Conservation (phyloP, 2,113 vertebrate species). For the Catharus fuscescens region DNA sequence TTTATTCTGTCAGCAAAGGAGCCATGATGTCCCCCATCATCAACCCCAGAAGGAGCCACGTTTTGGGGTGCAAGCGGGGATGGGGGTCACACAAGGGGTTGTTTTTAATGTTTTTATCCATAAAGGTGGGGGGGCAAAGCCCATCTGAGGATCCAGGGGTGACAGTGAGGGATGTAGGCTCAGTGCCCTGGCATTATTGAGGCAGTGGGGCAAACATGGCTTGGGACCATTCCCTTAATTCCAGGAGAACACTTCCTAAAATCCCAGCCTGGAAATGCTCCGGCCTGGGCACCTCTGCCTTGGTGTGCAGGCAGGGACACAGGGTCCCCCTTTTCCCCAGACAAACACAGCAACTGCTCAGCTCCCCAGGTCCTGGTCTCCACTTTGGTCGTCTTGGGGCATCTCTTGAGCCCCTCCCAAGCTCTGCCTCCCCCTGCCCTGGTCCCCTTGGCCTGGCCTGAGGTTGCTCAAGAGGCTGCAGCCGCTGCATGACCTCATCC, state of each 20-base stretch:
- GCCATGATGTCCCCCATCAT: rapidly evolving
- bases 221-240: background rate
- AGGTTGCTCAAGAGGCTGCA: constrained; percentile 42
- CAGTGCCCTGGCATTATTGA: rapidly evolving
- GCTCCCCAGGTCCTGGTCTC: rapidly evolving
- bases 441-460: background rate
- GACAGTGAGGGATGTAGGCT: background rate
- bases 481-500: constrained; percentile 17
- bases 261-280: background rate
- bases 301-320: background rate
- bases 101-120: background rate
- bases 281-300: background rate
- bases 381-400: background rate
- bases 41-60: rapidly evolving
- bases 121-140: rapidly evolving
- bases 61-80: background rate
- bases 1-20: background rate
- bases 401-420: rapidly evolving
- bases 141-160: rapidly evolving
- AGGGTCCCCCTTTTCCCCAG: background rate
- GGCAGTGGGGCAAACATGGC: background rate
- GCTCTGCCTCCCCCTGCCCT: background rate
- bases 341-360: background rate
- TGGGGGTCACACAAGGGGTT: background rate
- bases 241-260: background rate